Evolutionary conservation across 2,113 vertebrate genomes (phyloP), one percentile per base, ranked within the genome.

Genomic region (Dinomys branickii): DNA sequence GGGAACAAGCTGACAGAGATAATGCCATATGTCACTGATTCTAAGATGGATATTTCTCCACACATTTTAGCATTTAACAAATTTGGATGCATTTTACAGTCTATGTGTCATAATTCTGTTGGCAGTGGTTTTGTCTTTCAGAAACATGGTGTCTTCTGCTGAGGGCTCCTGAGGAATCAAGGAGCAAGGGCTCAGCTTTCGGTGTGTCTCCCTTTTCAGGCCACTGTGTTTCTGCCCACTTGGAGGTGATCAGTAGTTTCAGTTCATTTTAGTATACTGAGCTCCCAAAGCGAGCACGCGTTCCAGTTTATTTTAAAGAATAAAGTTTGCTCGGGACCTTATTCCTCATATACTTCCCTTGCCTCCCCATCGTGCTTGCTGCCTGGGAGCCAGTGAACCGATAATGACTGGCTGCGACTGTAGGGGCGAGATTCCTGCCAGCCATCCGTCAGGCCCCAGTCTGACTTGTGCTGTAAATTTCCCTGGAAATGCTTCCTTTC

Each of bases 51-150:
- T 83, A 56, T 63, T 47, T 35, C 61, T 35, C 54, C 38, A 38
- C 19, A 86, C 14, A 71, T 94, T 88, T 85, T 85, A 58, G 75
- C 50, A 85, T 75, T 94, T 80, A 47, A 5, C 33, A 91, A 80
- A 61, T 67, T 6, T 80, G 47, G 58, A 65, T 90, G n/a, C 16
- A 33, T 92, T 92, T 83, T 93, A 59, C 35, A 93, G 7, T 59
- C 83, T 7, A 26, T 67, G 13, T 52, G 30, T 86, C 69, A 19
- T 86, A 44, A 58, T 83, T 95, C 41, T 61, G 52, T 50, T 89
- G 80, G 47, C n/a, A 22, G 0, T 85, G 58, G 22, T 87, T 26
- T 73, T 89, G 82, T 63, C 61, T 75, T 85, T 77, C 16, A n/a
- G 28, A 87, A 84, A 8, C 69, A 38, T 11, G 33, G 33, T 12